Conservation (phyloP, 2,797 vertebrate species). For the Glossophaga mutica region DNA sequence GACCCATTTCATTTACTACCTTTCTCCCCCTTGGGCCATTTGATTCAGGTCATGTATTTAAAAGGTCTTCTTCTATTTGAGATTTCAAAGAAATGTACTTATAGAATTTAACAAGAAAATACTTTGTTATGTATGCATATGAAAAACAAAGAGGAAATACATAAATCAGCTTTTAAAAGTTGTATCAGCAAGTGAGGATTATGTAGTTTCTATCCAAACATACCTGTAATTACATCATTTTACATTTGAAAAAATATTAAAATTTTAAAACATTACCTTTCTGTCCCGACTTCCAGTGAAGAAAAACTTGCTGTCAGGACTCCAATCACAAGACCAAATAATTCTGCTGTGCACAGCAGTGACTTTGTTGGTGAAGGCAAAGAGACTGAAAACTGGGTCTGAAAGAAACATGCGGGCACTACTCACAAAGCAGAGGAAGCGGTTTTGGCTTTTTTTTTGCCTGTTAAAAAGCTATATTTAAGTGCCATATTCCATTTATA, state of each 20-base stretch:
- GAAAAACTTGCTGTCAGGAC: slow-evolving; percentile 93
- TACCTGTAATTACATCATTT: slow-evolving; percentile 12
- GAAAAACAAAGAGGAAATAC: not conserved
- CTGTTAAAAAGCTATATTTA: not conserved
- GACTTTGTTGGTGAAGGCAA: slow-evolving; percentile 88
- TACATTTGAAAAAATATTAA: slow-evolving; percentile 14
- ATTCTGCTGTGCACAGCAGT: slow-evolving; percentile 92
- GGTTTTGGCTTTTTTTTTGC: not conserved
- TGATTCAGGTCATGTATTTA: not conserved
- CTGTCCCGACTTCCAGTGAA: slow-evolving; percentile 96
- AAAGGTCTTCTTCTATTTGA: not conserved
- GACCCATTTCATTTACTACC: not conserved
- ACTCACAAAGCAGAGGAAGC: not conserved
- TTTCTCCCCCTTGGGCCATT: not conserved
- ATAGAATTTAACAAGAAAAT: slow-evolving; percentile 26
- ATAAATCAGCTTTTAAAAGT: not conserved
- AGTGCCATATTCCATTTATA: not conserved
- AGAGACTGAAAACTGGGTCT: slow-evolving; percentile 90
- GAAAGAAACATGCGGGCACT: slow-evolving; percentile 36
- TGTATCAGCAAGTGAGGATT: not conserved
- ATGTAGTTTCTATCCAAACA: not conserved
- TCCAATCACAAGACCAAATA: slow-evolving; percentile 99
- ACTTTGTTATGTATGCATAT: not conserved
- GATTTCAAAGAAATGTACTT: slow-evolving; percentile 18
- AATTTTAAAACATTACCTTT: slow-evolving; percentile 86